Evolutionary conservation across 2,888 invertebrate genomes (phyloP).

Genomic region (Anarsia innoxiella): DNA sequence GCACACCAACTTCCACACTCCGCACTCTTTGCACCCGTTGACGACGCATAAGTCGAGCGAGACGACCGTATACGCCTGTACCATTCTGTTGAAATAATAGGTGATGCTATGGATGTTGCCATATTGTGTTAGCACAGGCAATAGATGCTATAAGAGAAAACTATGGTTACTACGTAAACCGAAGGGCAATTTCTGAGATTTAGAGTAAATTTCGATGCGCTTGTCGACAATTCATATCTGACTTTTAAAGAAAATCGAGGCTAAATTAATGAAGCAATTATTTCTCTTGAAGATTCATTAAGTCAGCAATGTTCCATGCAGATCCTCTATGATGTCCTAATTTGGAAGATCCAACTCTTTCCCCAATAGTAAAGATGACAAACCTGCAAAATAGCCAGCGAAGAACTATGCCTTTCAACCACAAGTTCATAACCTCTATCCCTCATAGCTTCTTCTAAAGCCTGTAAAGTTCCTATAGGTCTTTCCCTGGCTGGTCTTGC

Average conservation of each 20-base stretch:
- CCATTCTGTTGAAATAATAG: slow-evolving; percentile 76
- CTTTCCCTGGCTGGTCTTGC: slow-evolving; percentile 82
- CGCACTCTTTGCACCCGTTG: slow-evolving; percentile 78
- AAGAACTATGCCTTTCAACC: slow-evolving; percentile 84
- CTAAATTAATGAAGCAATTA: too few relatives aligned
- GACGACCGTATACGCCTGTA: slow-evolving; percentile 81
- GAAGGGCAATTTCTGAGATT: background rate
- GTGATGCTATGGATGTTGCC: too few relatives aligned
- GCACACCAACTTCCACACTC: slow-evolving; percentile 82
- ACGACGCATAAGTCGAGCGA: slow-evolving; percentile 80
- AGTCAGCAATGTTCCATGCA: too few relatives aligned
- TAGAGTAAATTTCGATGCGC: too few relatives aligned
- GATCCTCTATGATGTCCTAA: too few relatives aligned
- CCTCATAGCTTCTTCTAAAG: slow-evolving; percentile 79
- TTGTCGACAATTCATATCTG: too few relatives aligned
- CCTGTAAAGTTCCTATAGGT: slow-evolving; percentile 79
- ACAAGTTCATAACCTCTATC: slow-evolving; percentile 78
- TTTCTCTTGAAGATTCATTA: too few relatives aligned
- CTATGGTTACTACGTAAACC: background rate
- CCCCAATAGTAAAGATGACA: slow-evolving; percentile 6
- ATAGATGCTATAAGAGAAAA: background rate
- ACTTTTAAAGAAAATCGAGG: too few relatives aligned
- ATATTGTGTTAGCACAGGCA: too few relatives aligned
- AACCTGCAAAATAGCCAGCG: slow-evolving; percentile 81
- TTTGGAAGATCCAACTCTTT: background rate